Base-by-base conservation (phyloP, 1,140 invertebrate genomes). In the Penaeus chinensis region DNA sequence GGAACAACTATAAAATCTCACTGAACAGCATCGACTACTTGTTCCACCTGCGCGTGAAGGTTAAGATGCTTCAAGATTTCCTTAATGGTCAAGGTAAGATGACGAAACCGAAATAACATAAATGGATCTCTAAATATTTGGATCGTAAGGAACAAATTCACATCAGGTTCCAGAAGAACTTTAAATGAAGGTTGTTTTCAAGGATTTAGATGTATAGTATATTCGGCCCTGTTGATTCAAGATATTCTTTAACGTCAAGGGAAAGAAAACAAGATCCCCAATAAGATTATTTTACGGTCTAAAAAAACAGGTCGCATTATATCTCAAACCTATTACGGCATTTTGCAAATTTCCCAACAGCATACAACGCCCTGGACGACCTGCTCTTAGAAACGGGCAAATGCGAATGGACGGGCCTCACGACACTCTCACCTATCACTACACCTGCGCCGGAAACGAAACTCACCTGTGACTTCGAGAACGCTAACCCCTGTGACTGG, bases 361-460 rank as follows among this genome's bases (percentile, higher is more conserved):
- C 85, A 37, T 87, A 71, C 69, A 87, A 19, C 82, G 80, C 85
- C 22, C 37, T 87, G 69, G 85, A 87, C 63, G 85, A 87, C 63
- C 20, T 87, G 11, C 37, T 61, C 20, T 32, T 87, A 19, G 37
- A n/a, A 27, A 42, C 79, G 20, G 79, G 80, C 11, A 22, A 74
- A 20, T 87, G 79, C 71, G 8, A 61, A 20, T 76, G 69, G 42
- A 27, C 13, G 11, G 65, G 47, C 37, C 76, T 66, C 3, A 87
- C 85, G n/a, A 20, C n/a, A 10, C 20, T 2, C 27, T 66, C 85
- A 19, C n/a, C 60, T 20, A 61, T 71, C 4, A 69, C 62, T 47
- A 81, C 85, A 37, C 85, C 85, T 32, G 5, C 54, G n/a, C 85
- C 85, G 7, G 85, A 87, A 11, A 63, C 65, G 4, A 78, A 87